Evolutionary conservation across 2,113 vertebrate species (phyloP).

Genomic region (Gallinago undulata): DNA sequence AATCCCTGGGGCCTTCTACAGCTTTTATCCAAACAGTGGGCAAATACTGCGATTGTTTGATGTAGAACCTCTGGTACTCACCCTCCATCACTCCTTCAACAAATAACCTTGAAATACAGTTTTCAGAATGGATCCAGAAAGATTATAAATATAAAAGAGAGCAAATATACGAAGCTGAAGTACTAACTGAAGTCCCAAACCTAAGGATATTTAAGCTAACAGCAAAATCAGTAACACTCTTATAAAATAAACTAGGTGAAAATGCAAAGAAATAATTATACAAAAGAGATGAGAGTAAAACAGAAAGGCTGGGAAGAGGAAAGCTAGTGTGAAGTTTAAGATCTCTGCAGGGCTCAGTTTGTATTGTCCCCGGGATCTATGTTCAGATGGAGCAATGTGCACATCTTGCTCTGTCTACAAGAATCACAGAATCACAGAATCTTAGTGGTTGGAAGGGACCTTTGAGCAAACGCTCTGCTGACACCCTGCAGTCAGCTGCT

Average conservation of each 20-base stretch:
- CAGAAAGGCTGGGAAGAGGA: not conserved
- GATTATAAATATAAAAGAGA: not conserved
- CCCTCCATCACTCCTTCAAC: not conserved
- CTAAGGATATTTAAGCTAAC: not conserved
- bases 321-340: not conserved
- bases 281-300: not conserved
- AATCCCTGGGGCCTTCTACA: not conserved
- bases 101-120: not conserved
- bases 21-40: not conserved
- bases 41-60: not conserved
- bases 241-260: not conserved
- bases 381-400: not conserved
- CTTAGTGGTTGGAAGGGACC: no score
- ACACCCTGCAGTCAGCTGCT: not conserved
- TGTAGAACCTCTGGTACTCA: not conserved
- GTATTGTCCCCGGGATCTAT: not conserved
- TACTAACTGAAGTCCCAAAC: not conserved
- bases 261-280: not conserved
- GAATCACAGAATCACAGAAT: not conserved
- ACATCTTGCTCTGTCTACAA: not conserved
- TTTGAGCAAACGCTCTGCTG: not conserved
- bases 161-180: not conserved
- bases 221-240: not conserved
- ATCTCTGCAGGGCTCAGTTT: not conserved
- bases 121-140: not conserved